Base-by-base conservation (phyloP, 2,113 vertebrate species). In the Odobenus rosmarus region DNA sequence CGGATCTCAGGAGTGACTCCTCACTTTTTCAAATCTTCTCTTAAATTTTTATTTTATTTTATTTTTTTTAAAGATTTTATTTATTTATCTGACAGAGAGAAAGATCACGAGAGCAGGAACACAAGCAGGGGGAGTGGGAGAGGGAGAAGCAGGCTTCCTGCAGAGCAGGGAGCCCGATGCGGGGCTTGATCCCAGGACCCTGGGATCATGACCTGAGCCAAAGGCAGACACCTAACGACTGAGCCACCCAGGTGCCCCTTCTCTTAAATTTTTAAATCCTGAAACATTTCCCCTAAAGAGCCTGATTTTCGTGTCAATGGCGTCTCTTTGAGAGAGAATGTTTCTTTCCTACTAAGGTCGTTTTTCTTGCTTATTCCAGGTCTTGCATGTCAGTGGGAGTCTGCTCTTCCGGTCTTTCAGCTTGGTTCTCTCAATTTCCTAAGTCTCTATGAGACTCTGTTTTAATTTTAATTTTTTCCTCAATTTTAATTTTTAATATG, bases 261-360 rank as follows among this genome's bases (percentile, higher is more conserved):
- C 61, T 67, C 69, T 23, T 92, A n/a, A 72, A 80, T 31, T 74
- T 96, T 91, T 42, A 71, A 93, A 74, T 76, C 72, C 24, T 90
- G 61, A 82, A 67, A 55, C 26, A 42, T 16, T 28, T 1, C 11
- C 26, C 6, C 16, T 19, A 46, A 19, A 81, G 80, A 90, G 42
- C 3, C 69, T 57, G 61, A 59, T 36, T 71, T 12, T 88, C 11
- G 7, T 3, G 39, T 96, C 19, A 72, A 1, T 84, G 23, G 6
- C 10, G 46, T 42, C 28, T 90, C 71, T 82, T 92, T 76, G 90
- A 90, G 51, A 83, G 18, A 26, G 8, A 53, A 21, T 0, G 1
- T 79, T 57, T 46, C 28, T 96, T 95, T 79, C 5, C 28, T 71
- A 69, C 61, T 46, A 76, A 80, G 8, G 12, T 55, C 19, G 46